These are phyloP conservation scores for Desmodus rotundus DNA, from an alignment of 2,113 vertebrate species.

Conservation along the genomic window DNA sequence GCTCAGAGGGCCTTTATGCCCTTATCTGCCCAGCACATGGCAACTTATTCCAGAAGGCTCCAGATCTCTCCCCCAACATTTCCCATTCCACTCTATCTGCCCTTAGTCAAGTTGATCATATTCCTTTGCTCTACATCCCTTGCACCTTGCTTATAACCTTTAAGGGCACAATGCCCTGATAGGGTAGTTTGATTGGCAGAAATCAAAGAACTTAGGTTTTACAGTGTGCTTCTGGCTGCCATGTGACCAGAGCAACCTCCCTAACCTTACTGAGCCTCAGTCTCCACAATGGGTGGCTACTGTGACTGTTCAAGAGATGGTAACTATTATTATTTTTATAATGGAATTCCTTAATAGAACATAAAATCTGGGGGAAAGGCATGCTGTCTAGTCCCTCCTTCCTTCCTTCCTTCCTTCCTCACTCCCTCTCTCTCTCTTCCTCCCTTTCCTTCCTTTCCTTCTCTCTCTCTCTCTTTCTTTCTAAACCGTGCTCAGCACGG, in stretches of 20 bases:
- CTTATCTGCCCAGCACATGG: background rate
- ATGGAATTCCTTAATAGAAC: background rate
- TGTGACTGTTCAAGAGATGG: background rate
- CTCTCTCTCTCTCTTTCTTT: too few relatives aligned
- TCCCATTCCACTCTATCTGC: background rate
- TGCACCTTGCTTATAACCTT: background rate
- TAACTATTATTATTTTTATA: background rate
- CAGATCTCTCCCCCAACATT: fast-evolving
- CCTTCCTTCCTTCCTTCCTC: background rate
- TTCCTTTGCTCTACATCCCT: background rate
- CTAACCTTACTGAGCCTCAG: background rate
- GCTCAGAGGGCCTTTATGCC: background rate
- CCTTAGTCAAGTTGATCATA: background rate
- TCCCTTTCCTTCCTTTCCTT: too few relatives aligned
- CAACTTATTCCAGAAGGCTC: background rate
- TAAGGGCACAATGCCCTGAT: background rate
- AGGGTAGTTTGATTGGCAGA: background rate
- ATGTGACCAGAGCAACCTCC: background rate
- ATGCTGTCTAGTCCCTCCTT: background rate
- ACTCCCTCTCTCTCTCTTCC: background rate
- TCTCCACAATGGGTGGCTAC: background rate
- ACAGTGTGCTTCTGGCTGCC: background rate
- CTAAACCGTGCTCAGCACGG: background rate
- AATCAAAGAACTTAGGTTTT: background rate
- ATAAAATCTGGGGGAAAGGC: background rate